Base-by-base conservation (phyloP, 2,888 invertebrate genomes). In the Torymus texanus region DNA sequence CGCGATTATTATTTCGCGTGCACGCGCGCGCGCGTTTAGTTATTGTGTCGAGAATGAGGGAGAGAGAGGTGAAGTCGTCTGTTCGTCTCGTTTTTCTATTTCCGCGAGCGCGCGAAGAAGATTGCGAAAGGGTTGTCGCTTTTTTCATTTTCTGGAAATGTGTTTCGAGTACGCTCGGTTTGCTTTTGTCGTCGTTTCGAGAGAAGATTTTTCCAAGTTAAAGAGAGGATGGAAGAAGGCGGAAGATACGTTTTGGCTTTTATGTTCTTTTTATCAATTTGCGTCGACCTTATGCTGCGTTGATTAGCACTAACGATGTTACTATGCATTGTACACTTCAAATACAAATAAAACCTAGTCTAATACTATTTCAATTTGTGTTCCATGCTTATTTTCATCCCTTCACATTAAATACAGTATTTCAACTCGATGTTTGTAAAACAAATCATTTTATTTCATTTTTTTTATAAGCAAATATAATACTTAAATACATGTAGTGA, bases 261-360 rank as follows among this genome's bases (percentile, higher is more conserved):
- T 16, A 66, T 81, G 41, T 72, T 79, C 70, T 74, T 82, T 55
- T 68, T 68, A 78, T 75, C 53, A 78, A 72, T 78, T 84, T 66
- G 24, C 72, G 78, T 79, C 81, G 79, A 83, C 83, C 85, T 83
- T 83, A 82, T 84, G 71, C 77, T 84, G 81, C 79, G 81, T 83
- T 84, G 82, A 86, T 85, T 86, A 86, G 84, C 85, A 87, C 86
- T 87, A 88, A 87, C 83, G 84, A 86, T 86, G 85, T 88, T 85
- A 88, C 85, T 86, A 84, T 84, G 85, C 88, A 87, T 87, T 87
- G 87, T 88, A 87, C 86, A 88, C 86, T 85, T 85, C 84, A 83
- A 84, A 87, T 87, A 86, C 84, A 85, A 88, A 88, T 88, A 88
- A 88, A 88, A 83, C 85, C 87, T 88, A 88, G 87, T 87, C 87